Conservation (phyloP, 2,888 invertebrate species). For the Dorcus hopei region DNA sequence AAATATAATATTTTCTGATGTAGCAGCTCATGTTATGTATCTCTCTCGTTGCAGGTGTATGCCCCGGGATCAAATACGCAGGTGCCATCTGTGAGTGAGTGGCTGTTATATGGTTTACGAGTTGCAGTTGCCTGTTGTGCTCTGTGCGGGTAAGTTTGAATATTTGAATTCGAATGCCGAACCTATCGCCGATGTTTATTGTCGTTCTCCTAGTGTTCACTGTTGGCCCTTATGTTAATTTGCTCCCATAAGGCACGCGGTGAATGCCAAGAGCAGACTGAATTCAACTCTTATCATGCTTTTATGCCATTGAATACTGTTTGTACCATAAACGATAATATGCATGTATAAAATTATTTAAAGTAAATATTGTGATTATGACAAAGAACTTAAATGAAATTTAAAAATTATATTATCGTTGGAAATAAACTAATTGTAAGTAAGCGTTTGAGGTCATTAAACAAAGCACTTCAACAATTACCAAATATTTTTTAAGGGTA, state of each 20-base stretch:
- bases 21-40: too few relatives aligned
- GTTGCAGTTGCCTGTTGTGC: neutral
- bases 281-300: slow-evolving; percentile 45
- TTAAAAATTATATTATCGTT: too few relatives aligned
- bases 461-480: too few relatives aligned
- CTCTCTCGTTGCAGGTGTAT: too few relatives aligned
- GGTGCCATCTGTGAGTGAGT: neutral
- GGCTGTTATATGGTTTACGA: neutral
- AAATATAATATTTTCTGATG: neutral
- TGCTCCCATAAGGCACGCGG: slow-evolving; percentile 97
- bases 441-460: too few relatives aligned
- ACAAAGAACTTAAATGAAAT: too few relatives aligned
- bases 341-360: too few relatives aligned
- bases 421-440: too few relatives aligned
- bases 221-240: slow-evolving; percentile 87
- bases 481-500: too few relatives aligned
- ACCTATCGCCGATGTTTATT: slow-evolving; percentile 29
- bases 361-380: too few relatives aligned
- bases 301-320: neutral
- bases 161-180: neutral
- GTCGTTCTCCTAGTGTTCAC: slow-evolving; percentile 92
- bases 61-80: neutral
- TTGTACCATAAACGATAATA: too few relatives aligned
- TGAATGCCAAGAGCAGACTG: slow-evolving; percentile 98
- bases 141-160: neutral